A percentile compares a stretch with the other conserved stretches of the same genome.
Evolutionary conservation across 2,888 invertebrate species (phyloP).

Genomic region (Apamea crenata): DNA sequence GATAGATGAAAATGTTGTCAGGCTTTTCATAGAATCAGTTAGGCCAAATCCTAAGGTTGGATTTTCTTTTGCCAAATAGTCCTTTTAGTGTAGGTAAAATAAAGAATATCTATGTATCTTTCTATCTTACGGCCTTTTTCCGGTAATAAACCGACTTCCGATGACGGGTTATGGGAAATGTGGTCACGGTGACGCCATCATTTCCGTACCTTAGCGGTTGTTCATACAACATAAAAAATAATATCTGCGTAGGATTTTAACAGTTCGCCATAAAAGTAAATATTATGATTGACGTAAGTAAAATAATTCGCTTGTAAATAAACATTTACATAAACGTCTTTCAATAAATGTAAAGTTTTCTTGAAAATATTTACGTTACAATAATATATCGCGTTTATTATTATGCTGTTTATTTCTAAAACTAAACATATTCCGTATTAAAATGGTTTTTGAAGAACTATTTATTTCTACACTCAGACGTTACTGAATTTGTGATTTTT

Average conservation of each 20-base stretch:
- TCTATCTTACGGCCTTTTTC: not conserved
- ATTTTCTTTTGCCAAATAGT: not conserved
- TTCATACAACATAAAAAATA: slow-evolving; percentile 17
- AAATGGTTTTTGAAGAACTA: not conserved
- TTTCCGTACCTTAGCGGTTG: not conserved
- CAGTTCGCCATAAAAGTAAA: slow-evolving; percentile 32
- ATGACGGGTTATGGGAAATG: no score
- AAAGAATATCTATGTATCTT: no score
- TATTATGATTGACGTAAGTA: slow-evolving; percentile 37
- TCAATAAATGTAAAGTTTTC: slow-evolving; percentile 30
- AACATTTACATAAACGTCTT: slow-evolving; percentile 32
- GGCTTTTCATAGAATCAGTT: not conserved
- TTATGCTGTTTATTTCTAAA: slow-evolving; percentile 19
- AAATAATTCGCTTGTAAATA: slow-evolving; percentile 32
- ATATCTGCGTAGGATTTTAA: slow-evolving; percentile 32
- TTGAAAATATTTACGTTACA: slow-evolving; percentile 48
- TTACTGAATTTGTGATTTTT: not conserved
- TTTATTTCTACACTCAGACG: slow-evolving; percentile 1
- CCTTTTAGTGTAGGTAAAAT: no score
- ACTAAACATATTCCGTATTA: not conserved
- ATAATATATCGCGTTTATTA: slow-evolving; percentile 11
- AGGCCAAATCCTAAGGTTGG: not conserved
- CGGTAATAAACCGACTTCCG: no score
- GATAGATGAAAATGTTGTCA: not conserved
- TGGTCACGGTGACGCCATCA: not conserved